Base-by-base conservation (phyloP, 2,797 vertebrate genomes). In the Sorex maritimensis region DNA sequence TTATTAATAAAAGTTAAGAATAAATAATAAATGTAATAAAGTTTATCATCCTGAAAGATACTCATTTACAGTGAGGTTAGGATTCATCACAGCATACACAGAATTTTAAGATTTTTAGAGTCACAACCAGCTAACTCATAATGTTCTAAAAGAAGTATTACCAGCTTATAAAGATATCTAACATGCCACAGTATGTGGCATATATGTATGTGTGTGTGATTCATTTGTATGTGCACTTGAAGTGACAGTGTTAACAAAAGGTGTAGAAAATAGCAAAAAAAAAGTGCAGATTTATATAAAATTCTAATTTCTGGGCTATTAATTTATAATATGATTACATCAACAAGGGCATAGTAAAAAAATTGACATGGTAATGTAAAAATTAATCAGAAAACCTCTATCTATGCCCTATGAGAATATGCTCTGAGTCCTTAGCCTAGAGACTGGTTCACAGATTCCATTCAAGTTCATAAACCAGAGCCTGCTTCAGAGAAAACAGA, bases 1-100 rank as follows among this genome's bases (percentile, higher is more conserved):
- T 74, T 61, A 81, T 28, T 93, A 93, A 95, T n/a, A 93, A 85
- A 94, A 58, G 86, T 21, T 14, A 1, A 94, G 91, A 96, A 72
- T 15, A 96, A 95, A 38, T 30, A 0, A 74, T 83, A 5, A 6
- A 7, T 85, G 74, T 0, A 1, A 58, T 65, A 23, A 88, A 77
- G 6, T 0, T 94, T 69, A 74, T 89, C 55, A 65, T 34, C 52
- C 10, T 74, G 17, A 30, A 78, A 67, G 2, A 34, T 38, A 86
- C 46, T 49, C 21, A 1, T 86, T 68, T 80, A 71, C 92, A 9
- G 82, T 94, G 55, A 0, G 15, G 9, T 28, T 38, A 19, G 11
- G 6, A 0, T 10, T 91, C 67, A 44, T 12, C 14, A 85, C 14
- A 81, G n/a, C 5, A 9, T 26, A 13, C 79, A 2, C 21, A 1